Evolutionary conservation across 2,113 vertebrate species (phyloP), one percentile per base, ranked within the genome.

Genomic region (cattle (Bos taurus)): DNA sequence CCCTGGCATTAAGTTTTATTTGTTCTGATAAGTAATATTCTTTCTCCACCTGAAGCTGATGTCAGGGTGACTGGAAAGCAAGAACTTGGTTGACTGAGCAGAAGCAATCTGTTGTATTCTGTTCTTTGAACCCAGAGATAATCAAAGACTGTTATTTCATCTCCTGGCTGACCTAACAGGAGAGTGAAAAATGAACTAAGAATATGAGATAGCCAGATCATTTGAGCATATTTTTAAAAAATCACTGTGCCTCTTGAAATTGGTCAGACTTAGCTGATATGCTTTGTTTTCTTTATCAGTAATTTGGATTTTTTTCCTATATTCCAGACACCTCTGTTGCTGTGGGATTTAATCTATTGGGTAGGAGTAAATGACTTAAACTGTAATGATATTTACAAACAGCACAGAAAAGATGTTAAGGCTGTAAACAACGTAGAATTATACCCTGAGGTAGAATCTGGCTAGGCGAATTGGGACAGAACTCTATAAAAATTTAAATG

Each of bases 101-200:
- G 57, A 88, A 93, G 50, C 40, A 14, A 88, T 87, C 46, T 88
- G 8, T 7, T 95, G 16, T 52, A 80, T 57, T 94, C 60, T 71
- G 13, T 56, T 85, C 57, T 91, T 82, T 56, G 30, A 95, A 87
- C 36, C 12, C 23, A 94, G 48, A 90, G 78, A 90, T 54, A 43
- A 93, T 85, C 86, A 56, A 95, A 50, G 92, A 78, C 67, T 88
- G 48, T 78, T 82, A 89, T 93, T 94, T 94, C 92, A 97, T 78
- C 84, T 87, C 56, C 82, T 77, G 56, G 23, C 60, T 96, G 78
- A 94, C 71, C 88, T 95, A 91, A 90, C 30, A 36, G 96, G 89
- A 87, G 40, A 97, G 60, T 80, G 71, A 46, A 74, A 97, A 95
- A 94, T 88, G 43, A 96, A 88, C 80, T n/a, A 71, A 16, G 33